Evolutionary conservation across 53 echinoderm and acorn worm genomes (phyloP), one percentile per base, ranked within the genome.

Genomic region (Actinopyga echinites): DNA sequence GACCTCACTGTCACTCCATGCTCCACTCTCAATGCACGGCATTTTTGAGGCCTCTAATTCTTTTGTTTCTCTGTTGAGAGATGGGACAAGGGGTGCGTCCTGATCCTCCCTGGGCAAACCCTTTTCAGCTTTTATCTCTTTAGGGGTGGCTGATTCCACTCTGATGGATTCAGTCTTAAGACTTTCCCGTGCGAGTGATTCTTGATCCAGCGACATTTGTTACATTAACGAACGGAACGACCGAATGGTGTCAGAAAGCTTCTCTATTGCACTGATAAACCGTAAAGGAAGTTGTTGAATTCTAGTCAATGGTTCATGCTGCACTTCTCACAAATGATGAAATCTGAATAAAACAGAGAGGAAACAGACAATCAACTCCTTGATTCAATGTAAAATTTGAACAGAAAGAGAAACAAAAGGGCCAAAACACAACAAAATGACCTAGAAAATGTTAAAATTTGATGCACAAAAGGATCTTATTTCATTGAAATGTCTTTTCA

Each of bases 131-230:
- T 56, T 34, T 30, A 24, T 20, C 34, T 30, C 37, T 31, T 56
- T 78, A 33, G 53, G 4, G 28, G 78, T 54, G 49, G 49, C 49
- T 15, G 49, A 15, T 4, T 42, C 42, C 56, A 78, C 33, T 25
- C 53, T 33, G 56, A 33, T 54, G 32, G 49, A 30, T 31, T 54
- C 28, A 52, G 54, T 78, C 55, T 78, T 54, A 52, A 56, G 55
- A 55, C 33, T 78, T 56, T 78, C 57, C 32, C 24, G 55, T 56
- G 17, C 78, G n/a, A 57, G 33, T 56, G 55, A 21, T 78, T 54
- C 57, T 56, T 78, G 56, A 53, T 55, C 30, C 55, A 56, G 78
- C 78, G 78, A 78, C 78, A 78, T 78, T 56, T 78, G 78, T 78
- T 78, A 78, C 78, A 78, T 56, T 31, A 53, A 52, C 0, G 30